Base-by-base conservation (phyloP, 1,140 invertebrate genomes). In the Bombus impatiens region DNA sequence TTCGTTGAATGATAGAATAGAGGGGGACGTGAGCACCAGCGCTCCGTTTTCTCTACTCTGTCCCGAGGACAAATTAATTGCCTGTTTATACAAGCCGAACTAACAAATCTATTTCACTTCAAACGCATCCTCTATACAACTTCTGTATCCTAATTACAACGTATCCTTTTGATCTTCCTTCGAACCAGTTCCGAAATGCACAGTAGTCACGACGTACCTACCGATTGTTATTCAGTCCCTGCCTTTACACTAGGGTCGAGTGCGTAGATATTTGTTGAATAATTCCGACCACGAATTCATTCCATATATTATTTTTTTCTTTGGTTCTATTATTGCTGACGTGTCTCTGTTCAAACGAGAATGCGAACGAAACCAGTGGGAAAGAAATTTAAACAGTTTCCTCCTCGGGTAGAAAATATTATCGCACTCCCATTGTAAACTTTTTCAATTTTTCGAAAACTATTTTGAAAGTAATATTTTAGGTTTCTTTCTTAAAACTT, bases 201-300 rank as follows among this genome's bases (percentile, higher is more conserved):
- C 28, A 35, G 6, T 6, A 28, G 35, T 77, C 47, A 22, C 47
- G 5, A 22, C 32, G 12, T 28, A 70, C 6, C 35, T 13, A 40
- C 22, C 25, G 25, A 84, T 84, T 79, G 76, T 84, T 84, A 84
- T 59, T 72, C 77, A n/a, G 22, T 22, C 40, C 35, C 9, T 37
- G 13, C 25, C 72, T 32, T 44, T 77, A 42, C 44, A 13, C 25
- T 25, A 25, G 6, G n/a, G 12, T 32, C 65, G 18, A 15, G 8
- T 42, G 22, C 47, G 47, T 10, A 65, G 15, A 70, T 78, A 78
- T 70, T 71, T 59, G 22, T 44, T 59, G 82, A 84, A 79, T 84
- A 79, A 79, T 79, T 84, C 76, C 12, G 2, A 3, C 35, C 35
- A 9, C 18, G 37, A 47, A 78, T 84, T n/a, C 32, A n/a, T 44